Base-by-base conservation (phyloP, 2,113 vertebrate species). In the Sitta europaea region DNA sequence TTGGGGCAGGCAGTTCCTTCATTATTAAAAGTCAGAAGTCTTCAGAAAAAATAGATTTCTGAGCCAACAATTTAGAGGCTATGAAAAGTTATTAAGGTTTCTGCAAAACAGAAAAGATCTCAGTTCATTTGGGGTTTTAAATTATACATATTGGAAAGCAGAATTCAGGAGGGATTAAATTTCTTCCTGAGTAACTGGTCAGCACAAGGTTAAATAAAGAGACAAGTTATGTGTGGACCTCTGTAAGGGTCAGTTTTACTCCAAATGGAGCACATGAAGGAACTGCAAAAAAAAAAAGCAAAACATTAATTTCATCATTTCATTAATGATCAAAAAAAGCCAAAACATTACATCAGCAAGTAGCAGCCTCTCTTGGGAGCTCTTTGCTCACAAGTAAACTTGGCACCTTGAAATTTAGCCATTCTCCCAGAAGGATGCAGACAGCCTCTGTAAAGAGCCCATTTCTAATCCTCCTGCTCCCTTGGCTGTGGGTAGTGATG, bases 151-250 rank as follows among this genome's bases (percentile, higher is more conserved):
- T 29, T 95, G 94, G 48, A 94, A 94, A 84, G 57, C 35, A 86
- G 75, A 77, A 88, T 12, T 80, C 75, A 86, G 29, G 9, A 91
- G 71, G 38, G 53, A 92, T 74, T 95, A 33, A 35, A 50, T 88
- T 92, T 92, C 90, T 77, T 62, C 47, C 48, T 50, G 40, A 51
- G 28, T 66, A 88, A 90, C 63, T 90, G 59, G 59, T 67, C 78
- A 80, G 75, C n/a, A 59, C 42, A 90, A 94, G 86, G 83, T 95
- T 86, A 93, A 90, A 87, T 48, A 85, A 83, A 92, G 54, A 79
- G 4, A 13, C 29, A 85, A 79, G 22, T 61, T 78, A 54, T 59
- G 43, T 40, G 50, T 9, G 19, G 72, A 85, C 59, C 31, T 94
- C 63, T 54, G 83, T 42, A 47, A 59, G 38, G 29, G 47, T 62